Evolutionary conservation across 2,888 invertebrate species (phyloP), one percentile per base, ranked within the genome.

Genomic region (Agrochola macilenta): DNA sequence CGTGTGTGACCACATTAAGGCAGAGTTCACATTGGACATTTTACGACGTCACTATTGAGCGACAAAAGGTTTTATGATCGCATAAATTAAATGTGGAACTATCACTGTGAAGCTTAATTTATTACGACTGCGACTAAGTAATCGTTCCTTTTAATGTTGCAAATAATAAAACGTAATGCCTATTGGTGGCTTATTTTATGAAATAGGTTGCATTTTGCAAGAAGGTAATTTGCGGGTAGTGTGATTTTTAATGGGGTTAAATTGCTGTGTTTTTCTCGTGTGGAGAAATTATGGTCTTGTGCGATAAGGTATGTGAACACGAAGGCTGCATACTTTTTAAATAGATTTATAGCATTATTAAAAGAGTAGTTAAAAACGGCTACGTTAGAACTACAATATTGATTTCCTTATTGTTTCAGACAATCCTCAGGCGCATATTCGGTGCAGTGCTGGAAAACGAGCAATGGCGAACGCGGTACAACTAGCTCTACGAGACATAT

Each of bases 41-140:
- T 92, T 90, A 92, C 89, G 92, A 89, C 82, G 68, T 84, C 81
- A 81, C 84, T 88, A 87, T 87, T 85, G 83, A 89, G 85, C 89
- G 88, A 90, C 90, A 90, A 92, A 91, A 91, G 90, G 91, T 88
- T 92, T 92, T 92, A 92, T 82, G 88, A 82, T 78, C 78, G 87
- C 88, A 91, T 92, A 92, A 90, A 91, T 92, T 92, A 91, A 89
- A 88, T 82, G 88, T 77, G 78, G 78, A 90, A 90, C 89, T 91
- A 87, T 82, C 79, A 87, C 69, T 71, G 75, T 70, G 58, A 58
- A 69, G 64, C 72, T 60, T 39, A 64, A 75, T 87, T 79, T 82
- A 82, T 77, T 71, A 70, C 78, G 7, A 71, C n/a, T 64, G 75
- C 64, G 73, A 75, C 76, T 86, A 83, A 83, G 80, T 87, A 83